Conservation (phyloP, 1,140 invertebrate genomes). For the Reticulitermes speratus region DNA sequence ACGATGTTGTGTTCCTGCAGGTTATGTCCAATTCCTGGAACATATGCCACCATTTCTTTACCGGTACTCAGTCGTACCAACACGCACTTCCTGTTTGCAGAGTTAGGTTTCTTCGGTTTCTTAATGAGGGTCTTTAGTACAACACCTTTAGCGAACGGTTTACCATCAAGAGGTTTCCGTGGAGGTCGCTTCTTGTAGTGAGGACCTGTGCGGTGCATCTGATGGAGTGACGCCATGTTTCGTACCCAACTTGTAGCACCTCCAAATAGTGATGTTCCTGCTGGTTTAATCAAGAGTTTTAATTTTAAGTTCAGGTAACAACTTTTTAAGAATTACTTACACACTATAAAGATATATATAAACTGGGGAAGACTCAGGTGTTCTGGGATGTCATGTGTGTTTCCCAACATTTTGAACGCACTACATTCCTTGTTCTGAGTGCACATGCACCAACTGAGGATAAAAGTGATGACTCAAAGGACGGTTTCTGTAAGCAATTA, state of each 20-base stretch:
- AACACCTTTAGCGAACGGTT: conserved; percentile 84
- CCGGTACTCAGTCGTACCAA: conserved; percentile 74
- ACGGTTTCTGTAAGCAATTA: no score
- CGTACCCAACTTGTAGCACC: conserved; percentile 4
- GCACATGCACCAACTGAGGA: no score
- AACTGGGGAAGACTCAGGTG: no score
- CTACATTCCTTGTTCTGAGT: no score
- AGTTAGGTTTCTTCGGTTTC: conserved; percentile 99
- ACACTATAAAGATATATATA: no score
- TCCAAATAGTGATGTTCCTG: neutral
- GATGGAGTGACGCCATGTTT: conserved; percentile 52
- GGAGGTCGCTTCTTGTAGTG: conserved; percentile 60
- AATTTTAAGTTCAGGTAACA: neutral
- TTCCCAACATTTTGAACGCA: no score
- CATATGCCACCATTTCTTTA: conserved; percentile 88
- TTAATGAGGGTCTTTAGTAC: conserved; percentile 87
- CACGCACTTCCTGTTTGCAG: conserved; percentile 97
- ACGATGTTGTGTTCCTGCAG: conserved; percentile 97
- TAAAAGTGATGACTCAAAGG: no score
- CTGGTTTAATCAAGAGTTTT: neutral
- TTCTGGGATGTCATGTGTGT: no score
- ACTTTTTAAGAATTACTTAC: neutral
- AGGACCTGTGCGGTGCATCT: conserved; percentile 67
- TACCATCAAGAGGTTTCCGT: conserved; percentile 68
- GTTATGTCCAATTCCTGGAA: conserved; percentile 97